Conservation (phyloP, 2,888 invertebrate genomes). For the Microplitis deprimator region DNA sequence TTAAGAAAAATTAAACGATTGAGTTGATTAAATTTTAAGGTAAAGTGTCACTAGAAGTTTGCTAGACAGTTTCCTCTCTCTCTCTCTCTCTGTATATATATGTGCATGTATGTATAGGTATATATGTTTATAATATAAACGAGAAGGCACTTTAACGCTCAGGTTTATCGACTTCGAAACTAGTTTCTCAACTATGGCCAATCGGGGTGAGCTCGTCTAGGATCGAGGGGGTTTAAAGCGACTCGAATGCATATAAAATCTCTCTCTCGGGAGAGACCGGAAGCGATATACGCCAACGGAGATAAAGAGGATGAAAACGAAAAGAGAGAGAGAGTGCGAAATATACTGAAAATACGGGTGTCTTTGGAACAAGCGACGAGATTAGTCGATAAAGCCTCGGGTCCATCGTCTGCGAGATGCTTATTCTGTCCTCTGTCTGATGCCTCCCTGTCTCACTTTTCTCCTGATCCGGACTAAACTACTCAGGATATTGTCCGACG, state of each 20-base stretch:
- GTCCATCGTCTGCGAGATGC: conserved; percentile 23
- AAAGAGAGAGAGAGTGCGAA: conserved; percentile 8
- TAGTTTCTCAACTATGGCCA: conserved; percentile 42
- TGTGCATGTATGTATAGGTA: not conserved
- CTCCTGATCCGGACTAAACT: not conserved
- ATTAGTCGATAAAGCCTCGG: conserved; percentile 62
- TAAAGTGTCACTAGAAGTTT: not conserved
- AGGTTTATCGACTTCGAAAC: conserved; percentile 49
- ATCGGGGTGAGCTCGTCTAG: conserved; percentile 27
- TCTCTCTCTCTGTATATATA: not conserved
- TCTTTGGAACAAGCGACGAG: conserved; percentile 53
- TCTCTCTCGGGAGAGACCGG: conserved; percentile 22
- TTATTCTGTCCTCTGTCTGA: not conserved
- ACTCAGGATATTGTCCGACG: not conserved
- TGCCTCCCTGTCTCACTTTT: not conserved
- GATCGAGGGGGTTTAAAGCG: conserved; percentile 14
- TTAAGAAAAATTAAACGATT: conserved; percentile 34
- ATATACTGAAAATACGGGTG: conserved; percentile 36
- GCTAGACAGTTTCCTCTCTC: not conserved
- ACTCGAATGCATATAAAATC: conserved; percentile 49
- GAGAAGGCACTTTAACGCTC: conserved; percentile 31
- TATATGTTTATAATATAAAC: conserved; percentile 14
- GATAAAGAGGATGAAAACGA: not conserved
- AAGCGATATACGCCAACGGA: not conserved
- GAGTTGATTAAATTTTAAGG: not conserved